Conservation (phyloP, 2,888 invertebrate species). For the Meandrusa payeni region DNA sequence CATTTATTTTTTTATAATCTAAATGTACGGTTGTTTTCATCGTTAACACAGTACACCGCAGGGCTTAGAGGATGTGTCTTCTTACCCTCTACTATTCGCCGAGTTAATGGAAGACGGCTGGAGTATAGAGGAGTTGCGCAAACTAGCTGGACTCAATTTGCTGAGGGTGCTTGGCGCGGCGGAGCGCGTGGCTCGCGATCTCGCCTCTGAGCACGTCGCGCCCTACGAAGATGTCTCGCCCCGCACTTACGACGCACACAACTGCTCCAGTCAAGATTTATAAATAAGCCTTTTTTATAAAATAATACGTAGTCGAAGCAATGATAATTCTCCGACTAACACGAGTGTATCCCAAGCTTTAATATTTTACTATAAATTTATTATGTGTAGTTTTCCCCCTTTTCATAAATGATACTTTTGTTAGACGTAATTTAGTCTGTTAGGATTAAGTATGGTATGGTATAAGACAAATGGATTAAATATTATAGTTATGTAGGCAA, state of each 20-base stretch:
- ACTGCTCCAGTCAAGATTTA: constrained; percentile 83
- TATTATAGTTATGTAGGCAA: constrained; percentile 11
- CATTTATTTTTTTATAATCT: background rate
- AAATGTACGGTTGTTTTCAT: background rate
- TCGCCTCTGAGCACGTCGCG: constrained; percentile 84
- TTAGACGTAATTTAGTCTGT: constrained; percentile 16
- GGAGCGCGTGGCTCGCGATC: constrained; percentile 86
- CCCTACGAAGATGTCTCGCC: constrained; percentile 87
- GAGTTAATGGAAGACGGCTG: constrained; percentile 90
- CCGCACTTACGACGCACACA: constrained; percentile 79
- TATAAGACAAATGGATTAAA: constrained; percentile 8
- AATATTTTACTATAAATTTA: constrained; percentile 38
- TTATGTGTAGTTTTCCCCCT: constrained; percentile 21
- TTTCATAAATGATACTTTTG: constrained; percentile 23
- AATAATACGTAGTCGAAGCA: constrained; percentile 14
- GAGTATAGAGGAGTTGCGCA: constrained; percentile 88
- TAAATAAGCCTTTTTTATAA: constrained; percentile 37
- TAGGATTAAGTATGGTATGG: constrained; percentile 9
- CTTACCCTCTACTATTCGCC: constrained; percentile 89
- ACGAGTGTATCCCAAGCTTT: constrained; percentile 43
- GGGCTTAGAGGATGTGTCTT: constrained; percentile 90
- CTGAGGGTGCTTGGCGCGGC: constrained; percentile 86
- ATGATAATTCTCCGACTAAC: constrained; percentile 26
- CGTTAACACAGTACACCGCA: constrained; percentile 84
- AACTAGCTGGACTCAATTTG: constrained; percentile 88